Conservation (phyloP, 2,797 vertebrate genomes). For the Aphelocoma californica region DNA sequence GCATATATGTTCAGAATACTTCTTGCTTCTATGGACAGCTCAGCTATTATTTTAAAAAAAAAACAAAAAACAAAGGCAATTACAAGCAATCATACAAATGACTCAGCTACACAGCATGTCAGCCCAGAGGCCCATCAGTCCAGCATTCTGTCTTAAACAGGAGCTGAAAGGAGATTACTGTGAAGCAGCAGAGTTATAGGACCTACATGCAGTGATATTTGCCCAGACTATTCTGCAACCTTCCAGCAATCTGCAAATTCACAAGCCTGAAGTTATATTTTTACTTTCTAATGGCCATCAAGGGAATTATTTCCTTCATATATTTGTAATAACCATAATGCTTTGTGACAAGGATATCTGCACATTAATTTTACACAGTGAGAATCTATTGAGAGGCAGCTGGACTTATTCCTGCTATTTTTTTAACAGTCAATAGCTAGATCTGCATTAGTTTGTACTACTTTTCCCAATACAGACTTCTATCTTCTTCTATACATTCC, state of each 20-base stretch:
- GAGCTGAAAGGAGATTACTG: neutral
- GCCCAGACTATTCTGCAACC: neutral
- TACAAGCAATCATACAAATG: neutral
- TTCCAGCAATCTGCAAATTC: neutral
- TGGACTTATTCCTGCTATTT: neutral
- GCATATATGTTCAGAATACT: neutral
- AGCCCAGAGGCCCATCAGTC: neutral
- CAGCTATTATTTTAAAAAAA: neutral
- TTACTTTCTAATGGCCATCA: constrained; percentile 13
- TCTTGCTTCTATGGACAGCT: neutral
- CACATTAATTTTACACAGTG: neutral
- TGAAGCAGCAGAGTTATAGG: neutral
- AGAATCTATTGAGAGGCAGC: neutral
- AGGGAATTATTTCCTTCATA: neutral
- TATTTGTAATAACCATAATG: neutral
- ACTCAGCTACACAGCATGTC: neutral
- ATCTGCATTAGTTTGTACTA: neutral
- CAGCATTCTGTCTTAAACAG: neutral
- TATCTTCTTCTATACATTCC: neutral
- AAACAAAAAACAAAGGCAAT: accelerated
- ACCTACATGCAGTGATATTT: neutral
- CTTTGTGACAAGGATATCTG: neutral
- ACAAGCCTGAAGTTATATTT: neutral
- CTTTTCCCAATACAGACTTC: neutral
- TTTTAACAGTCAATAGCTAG: neutral